Evolutionary conservation across 2,888 invertebrate species (phyloP).

Genomic region (Tenthredo amoena): DNA sequence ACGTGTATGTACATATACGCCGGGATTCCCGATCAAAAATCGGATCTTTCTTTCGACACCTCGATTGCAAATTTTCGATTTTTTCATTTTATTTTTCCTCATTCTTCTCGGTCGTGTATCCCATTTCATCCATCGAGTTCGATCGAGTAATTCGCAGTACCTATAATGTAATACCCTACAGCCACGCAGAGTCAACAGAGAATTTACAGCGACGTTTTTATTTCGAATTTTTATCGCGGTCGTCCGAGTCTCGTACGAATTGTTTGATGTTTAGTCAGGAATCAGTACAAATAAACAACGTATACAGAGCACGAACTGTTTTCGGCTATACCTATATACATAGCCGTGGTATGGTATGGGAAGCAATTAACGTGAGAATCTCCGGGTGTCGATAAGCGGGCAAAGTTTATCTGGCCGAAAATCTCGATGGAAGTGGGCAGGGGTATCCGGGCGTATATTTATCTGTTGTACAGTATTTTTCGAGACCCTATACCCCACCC

Average conservation of each 20-base stretch:
- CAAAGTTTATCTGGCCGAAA: background rate
- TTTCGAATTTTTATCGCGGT: background rate
- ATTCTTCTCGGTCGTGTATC: background rate
- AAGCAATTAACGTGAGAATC: conserved; percentile 42
- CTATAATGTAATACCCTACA: background rate
- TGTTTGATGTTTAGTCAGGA: background rate
- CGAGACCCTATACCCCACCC: background rate
- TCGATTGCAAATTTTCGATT: too few species aligned
- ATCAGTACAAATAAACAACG: conserved; percentile 31
- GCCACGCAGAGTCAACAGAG: background rate
- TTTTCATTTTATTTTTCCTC: background rate
- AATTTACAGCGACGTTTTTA: background rate
- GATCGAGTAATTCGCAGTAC: background rate
- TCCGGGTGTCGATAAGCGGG: conserved; percentile 33
- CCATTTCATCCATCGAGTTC: background rate
- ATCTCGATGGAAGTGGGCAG: conserved; percentile 3
- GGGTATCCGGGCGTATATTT: background rate
- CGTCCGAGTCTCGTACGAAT: background rate
- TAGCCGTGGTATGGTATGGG: background rate
- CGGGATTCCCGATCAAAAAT: too few species aligned
- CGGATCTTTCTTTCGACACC: too few species aligned
- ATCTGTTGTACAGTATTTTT: conserved; percentile 6
- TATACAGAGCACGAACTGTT: background rate
- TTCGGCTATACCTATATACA: background rate
- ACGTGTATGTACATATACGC: background rate